Evolutionary conservation across 2,113 vertebrate genomes (phyloP).

Genomic region (Pao palembangensis): DNA sequence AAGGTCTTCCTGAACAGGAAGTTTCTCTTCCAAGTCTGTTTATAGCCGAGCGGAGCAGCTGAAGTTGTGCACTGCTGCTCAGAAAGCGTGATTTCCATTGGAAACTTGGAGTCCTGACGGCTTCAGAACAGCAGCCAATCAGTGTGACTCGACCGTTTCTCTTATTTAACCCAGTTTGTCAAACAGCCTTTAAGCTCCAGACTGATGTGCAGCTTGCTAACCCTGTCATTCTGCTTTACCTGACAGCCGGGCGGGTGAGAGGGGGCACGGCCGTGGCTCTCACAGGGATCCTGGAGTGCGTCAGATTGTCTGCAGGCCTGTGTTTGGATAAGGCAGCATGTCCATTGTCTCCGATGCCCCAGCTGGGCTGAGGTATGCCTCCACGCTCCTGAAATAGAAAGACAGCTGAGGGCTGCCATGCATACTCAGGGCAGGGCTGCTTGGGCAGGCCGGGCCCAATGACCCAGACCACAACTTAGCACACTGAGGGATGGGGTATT

Average conservation of each 20-base stretch:
- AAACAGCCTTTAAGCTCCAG: constrained; percentile 10
- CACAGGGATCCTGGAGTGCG: constrained; percentile 68
- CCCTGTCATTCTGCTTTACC: constrained; percentile 52
- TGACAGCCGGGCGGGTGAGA: constrained; percentile 27
- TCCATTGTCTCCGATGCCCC: constrained; percentile 72
- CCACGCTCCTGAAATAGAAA: constrained; percentile 72
- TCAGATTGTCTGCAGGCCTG: constrained; percentile 74
- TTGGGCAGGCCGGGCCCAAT: constrained; percentile 40
- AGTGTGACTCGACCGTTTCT: no score
- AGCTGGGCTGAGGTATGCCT: constrained; percentile 68
- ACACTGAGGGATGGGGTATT: constrained; percentile 68
- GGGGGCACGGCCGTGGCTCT: constrained; percentile 38
- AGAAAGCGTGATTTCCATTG: background rate
- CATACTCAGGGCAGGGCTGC: constrained; percentile 63
- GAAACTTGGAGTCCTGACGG: background rate
- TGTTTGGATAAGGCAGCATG: constrained; percentile 74
- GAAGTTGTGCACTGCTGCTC: constrained; percentile 14
- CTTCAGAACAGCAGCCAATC: no score
- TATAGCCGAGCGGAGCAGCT: constrained; percentile 44
- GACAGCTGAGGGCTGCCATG: constrained; percentile 73
- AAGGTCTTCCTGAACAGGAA: constrained; percentile 52
- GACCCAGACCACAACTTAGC: constrained; percentile 59
- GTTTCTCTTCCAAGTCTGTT: constrained; percentile 55
- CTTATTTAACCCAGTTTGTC: background rate
- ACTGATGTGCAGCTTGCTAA: constrained; percentile 54